Evolutionary conservation across 1,140 invertebrate species (phyloP), one percentile per base, ranked within the genome.

Genomic region (Papilio aristodemus): DNA sequence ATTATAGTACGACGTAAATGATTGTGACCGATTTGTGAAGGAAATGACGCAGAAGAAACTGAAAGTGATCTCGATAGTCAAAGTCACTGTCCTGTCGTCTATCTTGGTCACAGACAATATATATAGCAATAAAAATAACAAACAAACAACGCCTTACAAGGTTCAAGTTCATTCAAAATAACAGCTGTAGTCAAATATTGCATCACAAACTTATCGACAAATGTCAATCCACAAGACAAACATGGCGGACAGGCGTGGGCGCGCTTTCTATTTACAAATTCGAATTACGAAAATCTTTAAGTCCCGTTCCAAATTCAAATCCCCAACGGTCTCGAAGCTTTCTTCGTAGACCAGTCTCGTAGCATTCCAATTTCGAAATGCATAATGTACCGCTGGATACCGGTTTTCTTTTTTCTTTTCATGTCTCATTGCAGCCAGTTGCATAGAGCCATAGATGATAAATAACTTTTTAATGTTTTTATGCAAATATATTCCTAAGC

Each of bases 291-390:
- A 62, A 62, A 62, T 62, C 59, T 62, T 13, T 17, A 62, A 22
- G 59, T 62, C 59, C 59, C 59, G 59, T 62, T 62, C 59, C 59
- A 38, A 62, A 62, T 62, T 62, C 59, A 62, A 62, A 62, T 62
- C 59, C 32, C 59, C 59, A 62, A 62, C 59, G 36, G 59, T 62
- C 59, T 59, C 27, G 2, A 4, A 60, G 25, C 57, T 58, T 58
- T 58, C 57, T 5, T 36, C 57, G 57, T 58, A 38, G 59, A 38
- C 59, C 59, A n/a, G 59, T 62, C 59, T 38, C 59, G 59, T 62
- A 62, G 59, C 59, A 62, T 62, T 62, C 59, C 59, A 38, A 62
- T 62, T 62, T 17, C 59, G 59, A 62, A 62, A 62, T 38, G 36
- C 32, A 62, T 37, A 62, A 19, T 25, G 46, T 54, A 54, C 46